A percentile compares a stretch with the other conserved stretches of the same genome.
Conservation (phyloP, 2,888 invertebrate genomes). For the Drosophila testacea region DNA sequence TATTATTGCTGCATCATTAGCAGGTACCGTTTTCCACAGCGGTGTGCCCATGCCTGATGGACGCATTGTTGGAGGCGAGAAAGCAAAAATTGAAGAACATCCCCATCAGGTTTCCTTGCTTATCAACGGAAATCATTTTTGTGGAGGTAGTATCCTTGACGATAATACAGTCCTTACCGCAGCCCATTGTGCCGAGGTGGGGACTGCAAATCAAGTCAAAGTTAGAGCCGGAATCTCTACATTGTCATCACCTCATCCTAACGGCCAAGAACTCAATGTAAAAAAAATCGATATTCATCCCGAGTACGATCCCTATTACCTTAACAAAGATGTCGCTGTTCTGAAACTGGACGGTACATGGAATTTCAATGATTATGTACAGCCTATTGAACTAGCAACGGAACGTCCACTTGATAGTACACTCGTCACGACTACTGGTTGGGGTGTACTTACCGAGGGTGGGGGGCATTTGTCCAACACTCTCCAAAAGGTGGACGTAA, state of each 20-base stretch:
- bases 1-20: slow-evolving; percentile 39
- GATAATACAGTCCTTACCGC: slow-evolving; percentile 69
- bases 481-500: slow-evolving; percentile 72
- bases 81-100: slow-evolving; percentile 54
- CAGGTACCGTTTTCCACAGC: slow-evolving; percentile 36
- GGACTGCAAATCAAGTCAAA: slow-evolving; percentile 44
- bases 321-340: slow-evolving; percentile 87
- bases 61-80: slow-evolving; percentile 73
- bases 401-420: slow-evolving; percentile 63
- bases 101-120: slow-evolving; percentile 82
- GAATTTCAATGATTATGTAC: slow-evolving; percentile 82
- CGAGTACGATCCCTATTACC: slow-evolving; percentile 86
- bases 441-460: slow-evolving; percentile 71
- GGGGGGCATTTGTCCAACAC: slow-evolving; percentile 37
- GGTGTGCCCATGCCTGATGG: slow-evolving; percentile 71
- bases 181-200: slow-evolving; percentile 72
- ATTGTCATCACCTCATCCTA: slow-evolving; percentile 38
- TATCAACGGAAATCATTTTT: slow-evolving; percentile 71
- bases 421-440: slow-evolving; percentile 72
- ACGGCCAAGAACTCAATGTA: slow-evolving; percentile 84
- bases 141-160: slow-evolving; percentile 74
- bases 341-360: slow-evolving; percentile 86
- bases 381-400: slow-evolving; percentile 87
- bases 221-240: slow-evolving; percentile 70
- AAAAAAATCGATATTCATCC: slow-evolving; percentile 86